A percentile compares a stretch with the other conserved stretches of the same genome.
These are phyloP conservation scores for Clitarchus hookeri DNA, from an alignment of 2,888 invertebrate genomes.

Conservation along the genomic window DNA sequence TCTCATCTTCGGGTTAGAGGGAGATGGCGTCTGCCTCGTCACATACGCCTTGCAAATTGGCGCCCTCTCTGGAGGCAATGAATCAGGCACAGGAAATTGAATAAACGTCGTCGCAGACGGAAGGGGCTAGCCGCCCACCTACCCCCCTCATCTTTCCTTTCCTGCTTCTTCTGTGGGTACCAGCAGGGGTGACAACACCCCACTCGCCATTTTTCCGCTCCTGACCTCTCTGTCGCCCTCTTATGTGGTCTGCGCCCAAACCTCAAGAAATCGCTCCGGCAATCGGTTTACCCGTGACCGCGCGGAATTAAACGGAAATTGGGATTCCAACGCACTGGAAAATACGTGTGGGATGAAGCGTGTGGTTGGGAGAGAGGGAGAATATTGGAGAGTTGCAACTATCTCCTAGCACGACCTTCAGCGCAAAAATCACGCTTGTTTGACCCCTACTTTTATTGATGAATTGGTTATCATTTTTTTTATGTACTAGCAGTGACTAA, in stretches of 20 bases:
- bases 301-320: conserved; percentile 2
- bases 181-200: not conserved
- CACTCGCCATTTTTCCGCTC: not conserved
- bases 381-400: no score
- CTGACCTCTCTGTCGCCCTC: not conserved
- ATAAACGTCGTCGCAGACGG: not conserved
- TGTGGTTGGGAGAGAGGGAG: not conserved
- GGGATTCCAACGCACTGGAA: not conserved
- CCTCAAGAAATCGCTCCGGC: not conserved
- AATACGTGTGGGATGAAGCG: not conserved
- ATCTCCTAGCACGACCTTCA: no score
- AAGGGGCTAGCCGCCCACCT: not conserved
- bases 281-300: not conserved
- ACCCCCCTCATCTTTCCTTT: not conserved
- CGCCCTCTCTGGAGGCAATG: not conserved
- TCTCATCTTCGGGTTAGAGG: no score
- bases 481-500: no score
- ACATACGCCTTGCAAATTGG: no score
- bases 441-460: no score
- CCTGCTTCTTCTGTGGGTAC: not conserved
- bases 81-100: conserved; percentile 8
- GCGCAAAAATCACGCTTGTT: no score
- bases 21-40: no score
- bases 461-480: no score
- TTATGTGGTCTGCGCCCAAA: not conserved